These are phyloP conservation scores for Gephyroberyx darwinii DNA, from an alignment of 2,797 vertebrate genomes.

Conservation along the genomic window DNA sequence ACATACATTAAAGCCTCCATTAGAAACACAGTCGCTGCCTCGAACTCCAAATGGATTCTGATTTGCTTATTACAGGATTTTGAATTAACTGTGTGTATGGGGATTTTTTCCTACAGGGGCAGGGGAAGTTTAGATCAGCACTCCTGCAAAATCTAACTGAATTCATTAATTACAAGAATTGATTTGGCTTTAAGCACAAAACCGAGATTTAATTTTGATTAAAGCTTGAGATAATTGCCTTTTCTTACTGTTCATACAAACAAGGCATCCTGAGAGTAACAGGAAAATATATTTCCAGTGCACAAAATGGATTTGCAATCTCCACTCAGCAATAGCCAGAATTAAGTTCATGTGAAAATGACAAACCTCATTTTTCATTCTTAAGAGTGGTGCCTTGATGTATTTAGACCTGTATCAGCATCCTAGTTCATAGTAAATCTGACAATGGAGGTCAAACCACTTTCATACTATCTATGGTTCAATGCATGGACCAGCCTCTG, in stretches of 20 bases:
- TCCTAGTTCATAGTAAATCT: neutral
- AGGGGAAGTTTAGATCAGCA: neutral
- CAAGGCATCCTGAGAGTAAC: too few relatives aligned
- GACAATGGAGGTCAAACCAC: constrained; percentile 17
- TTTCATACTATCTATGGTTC: constrained; percentile 4
- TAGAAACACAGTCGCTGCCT: constrained; percentile 13
- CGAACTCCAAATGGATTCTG: neutral
- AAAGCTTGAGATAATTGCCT: neutral
- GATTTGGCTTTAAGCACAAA: constrained; percentile 9
- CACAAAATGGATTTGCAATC: neutral
- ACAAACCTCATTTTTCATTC: neutral
- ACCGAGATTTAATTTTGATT: neutral
- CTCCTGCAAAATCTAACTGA: neutral
- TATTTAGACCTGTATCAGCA: neutral
- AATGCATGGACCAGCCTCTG: constrained; percentile 68
- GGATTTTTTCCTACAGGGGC: neutral
- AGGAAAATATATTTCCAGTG: neutral
- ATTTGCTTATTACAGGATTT: constrained; percentile 5
- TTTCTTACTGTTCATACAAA: neutral
- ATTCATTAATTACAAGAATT: constrained; percentile 28
- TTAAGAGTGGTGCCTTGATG: neutral
- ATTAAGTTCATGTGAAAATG: neutral
- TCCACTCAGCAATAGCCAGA: neutral
- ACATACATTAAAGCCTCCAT: constrained; percentile 27
- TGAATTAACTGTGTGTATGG: neutral